These are phyloP conservation scores for Desmophyllum pertusum DNA, from an alignment of 92 coral and sea anemone species.

Conservation along the genomic window DNA sequence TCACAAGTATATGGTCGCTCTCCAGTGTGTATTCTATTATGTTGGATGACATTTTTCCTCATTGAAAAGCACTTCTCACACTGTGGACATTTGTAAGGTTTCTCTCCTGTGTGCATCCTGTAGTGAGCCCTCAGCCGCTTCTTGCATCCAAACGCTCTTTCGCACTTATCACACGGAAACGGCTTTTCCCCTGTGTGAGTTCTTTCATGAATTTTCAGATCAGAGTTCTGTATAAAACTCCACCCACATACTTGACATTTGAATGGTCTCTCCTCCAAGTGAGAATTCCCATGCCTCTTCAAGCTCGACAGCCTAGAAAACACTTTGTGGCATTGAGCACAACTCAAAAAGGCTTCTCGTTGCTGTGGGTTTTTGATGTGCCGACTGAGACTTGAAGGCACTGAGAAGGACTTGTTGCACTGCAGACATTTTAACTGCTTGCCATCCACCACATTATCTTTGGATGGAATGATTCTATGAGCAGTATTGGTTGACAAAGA, in stretches of 20 bases:
- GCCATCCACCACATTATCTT: neutral
- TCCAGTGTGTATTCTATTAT: slow-evolving; percentile 89
- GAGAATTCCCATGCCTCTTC: slow-evolving; percentile 77
- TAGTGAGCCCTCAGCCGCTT: slow-evolving; percentile 34
- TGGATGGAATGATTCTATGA: neutral
- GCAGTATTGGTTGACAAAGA: neutral
- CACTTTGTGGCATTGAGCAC: slow-evolving; percentile 80
- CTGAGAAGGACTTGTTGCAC: slow-evolving; percentile 26
- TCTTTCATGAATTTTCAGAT: slow-evolving; percentile 84
- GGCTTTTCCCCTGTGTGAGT: slow-evolving; percentile 52
- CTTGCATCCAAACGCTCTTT: slow-evolving; percentile 37
- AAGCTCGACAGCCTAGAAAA: slow-evolving; percentile 83
- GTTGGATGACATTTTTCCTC: slow-evolving; percentile 93
- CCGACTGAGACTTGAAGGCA: slow-evolving; percentile 32
- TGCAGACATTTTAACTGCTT: slow-evolving; percentile 18
- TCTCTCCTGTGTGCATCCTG: slow-evolving; percentile 88
- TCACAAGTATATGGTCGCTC: slow-evolving; percentile 91
- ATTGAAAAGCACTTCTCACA: slow-evolving; percentile 89
- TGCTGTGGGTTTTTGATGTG: slow-evolving; percentile 80
- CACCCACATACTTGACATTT: slow-evolving; percentile 87
- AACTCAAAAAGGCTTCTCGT: slow-evolving; percentile 67
- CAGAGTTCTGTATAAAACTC: slow-evolving; percentile 90
- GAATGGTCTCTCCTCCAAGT: slow-evolving; percentile 82
- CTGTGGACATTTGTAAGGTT: slow-evolving; percentile 86
- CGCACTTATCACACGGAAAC: slow-evolving; percentile 34